These are phyloP conservation scores for Nezara viridula DNA, from an alignment of 2,888 invertebrate genomes.

Conservation along the genomic window DNA sequence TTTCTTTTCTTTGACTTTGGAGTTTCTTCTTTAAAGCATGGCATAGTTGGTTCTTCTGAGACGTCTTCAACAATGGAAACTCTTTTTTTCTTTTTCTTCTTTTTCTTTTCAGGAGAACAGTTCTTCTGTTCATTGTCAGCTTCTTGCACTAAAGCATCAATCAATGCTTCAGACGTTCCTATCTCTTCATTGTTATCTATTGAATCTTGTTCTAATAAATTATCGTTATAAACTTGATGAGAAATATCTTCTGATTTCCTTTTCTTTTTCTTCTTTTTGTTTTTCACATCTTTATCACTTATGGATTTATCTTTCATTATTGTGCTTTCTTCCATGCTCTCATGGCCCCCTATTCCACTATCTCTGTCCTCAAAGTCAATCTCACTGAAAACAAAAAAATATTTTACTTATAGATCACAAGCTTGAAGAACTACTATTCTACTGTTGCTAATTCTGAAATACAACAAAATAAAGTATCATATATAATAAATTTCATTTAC, in stretches of 20 bases:
- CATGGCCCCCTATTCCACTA: conserved; percentile 56
- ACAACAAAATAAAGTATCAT: neutral
- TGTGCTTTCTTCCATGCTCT: conserved; percentile 52
- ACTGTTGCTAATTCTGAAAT: neutral
- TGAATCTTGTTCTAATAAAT: neutral
- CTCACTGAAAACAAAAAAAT: neutral
- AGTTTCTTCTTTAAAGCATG: neutral
- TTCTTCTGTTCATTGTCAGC: neutral
- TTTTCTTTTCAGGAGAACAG: neutral
- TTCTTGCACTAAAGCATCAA: neutral
- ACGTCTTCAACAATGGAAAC: neutral
- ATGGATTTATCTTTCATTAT: neutral
- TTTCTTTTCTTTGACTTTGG: conserved; percentile 8
- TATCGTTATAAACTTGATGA: neutral
- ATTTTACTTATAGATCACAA: neutral
- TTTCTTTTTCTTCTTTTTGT: conserved; percentile 55
- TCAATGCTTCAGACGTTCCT: neutral
- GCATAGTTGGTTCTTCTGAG: neutral
- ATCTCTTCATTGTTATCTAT: neutral
- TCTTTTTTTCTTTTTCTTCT: conserved; percentile 36
- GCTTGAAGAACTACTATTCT: no score
- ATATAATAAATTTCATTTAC: neutral
- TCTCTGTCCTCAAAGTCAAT: conserved; percentile 48
- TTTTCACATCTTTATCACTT: neutral
- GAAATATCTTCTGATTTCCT: neutral